Evolutionary conservation across 2,797 vertebrate species (phyloP).

Genomic region (Emys orbicularis): DNA sequence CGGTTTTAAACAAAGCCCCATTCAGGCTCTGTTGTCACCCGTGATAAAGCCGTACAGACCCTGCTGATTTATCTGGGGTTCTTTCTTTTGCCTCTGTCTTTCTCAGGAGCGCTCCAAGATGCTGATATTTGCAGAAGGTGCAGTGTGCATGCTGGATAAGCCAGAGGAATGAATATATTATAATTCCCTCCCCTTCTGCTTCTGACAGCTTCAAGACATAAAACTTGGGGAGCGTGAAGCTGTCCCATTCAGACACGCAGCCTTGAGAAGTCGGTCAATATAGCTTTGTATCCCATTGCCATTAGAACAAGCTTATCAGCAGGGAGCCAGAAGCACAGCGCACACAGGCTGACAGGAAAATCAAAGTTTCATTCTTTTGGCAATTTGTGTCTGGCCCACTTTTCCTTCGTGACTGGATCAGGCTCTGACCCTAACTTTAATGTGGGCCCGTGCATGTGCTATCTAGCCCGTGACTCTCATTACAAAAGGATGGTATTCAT

Average conservation of each 20-base stretch:
- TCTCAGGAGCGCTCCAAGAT: background rate
- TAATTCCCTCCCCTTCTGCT: rapidly evolving
- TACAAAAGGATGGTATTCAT: background rate
- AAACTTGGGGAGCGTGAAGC: background rate
- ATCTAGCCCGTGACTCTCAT: background rate
- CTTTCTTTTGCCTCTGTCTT: background rate
- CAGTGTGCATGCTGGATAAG: conserved; percentile 42
- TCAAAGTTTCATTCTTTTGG: background rate
- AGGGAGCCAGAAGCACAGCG: conserved; percentile 35
- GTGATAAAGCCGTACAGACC: background rate
- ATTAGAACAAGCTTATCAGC: conserved; percentile 43
- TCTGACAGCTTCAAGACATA: conserved; percentile 34
- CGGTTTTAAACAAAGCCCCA: background rate
- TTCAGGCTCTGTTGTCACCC: background rate
- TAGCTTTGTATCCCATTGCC: background rate
- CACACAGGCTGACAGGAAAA: background rate
- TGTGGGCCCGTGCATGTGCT: rapidly evolving
- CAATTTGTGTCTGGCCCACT: background rate
- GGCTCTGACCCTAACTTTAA: background rate
- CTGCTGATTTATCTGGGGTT: background rate
- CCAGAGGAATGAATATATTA: conserved; percentile 47
- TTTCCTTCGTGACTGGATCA: background rate
- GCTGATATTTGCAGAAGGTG: conserved; percentile 43
- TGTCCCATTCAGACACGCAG: conserved; percentile 7
- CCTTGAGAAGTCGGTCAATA: background rate